Percentiles rank a stretch among this genome's conserved stretches.
Evolutionary conservation across 1,140 invertebrate genomes (phyloP).

Genomic region (Apolygus lucorum): DNA sequence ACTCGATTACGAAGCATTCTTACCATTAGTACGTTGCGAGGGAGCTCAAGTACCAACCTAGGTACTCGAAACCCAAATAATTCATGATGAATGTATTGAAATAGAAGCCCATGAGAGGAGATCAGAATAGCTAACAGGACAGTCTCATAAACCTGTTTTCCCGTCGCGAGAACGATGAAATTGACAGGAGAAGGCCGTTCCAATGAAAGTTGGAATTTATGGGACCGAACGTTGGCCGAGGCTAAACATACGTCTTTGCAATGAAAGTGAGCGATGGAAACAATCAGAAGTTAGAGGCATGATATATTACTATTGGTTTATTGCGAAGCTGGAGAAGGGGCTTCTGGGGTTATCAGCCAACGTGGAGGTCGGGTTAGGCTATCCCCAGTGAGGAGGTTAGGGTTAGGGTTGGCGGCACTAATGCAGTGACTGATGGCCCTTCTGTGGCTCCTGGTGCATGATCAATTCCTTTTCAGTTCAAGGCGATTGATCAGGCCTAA

Average conservation of each 20-base stretch:
- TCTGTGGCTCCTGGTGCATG: conserved; percentile 14
- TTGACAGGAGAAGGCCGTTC: too few species aligned
- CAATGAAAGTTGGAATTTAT: too few species aligned
- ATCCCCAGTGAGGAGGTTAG: not conserved
- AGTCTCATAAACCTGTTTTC: too few species aligned
- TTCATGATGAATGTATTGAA: too few species aligned
- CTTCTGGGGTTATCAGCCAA: not conserved
- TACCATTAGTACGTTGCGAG: too few species aligned
- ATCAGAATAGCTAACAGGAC: too few species aligned
- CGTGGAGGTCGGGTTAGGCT: not conserved
- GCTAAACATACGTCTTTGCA: not conserved
- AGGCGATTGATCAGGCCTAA: not conserved
- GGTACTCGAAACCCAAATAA: too few species aligned
- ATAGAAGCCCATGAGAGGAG: too few species aligned
- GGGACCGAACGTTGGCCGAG: too few species aligned
- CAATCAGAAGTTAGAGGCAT: not conserved
- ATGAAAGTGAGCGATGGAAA: conserved; percentile 3
- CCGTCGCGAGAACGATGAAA: too few species aligned
- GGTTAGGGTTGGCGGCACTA: not conserved
- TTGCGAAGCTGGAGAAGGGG: not conserved
- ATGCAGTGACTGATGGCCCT: conserved; percentile 12
- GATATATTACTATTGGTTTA: conserved; percentile 8
- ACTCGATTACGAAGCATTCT: too few species aligned
- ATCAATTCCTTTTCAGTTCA: conserved; percentile 9
- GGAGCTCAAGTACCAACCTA: too few species aligned